Conservation (phyloP, 2,797 vertebrate genomes). For the Darevskia mixta region DNA sequence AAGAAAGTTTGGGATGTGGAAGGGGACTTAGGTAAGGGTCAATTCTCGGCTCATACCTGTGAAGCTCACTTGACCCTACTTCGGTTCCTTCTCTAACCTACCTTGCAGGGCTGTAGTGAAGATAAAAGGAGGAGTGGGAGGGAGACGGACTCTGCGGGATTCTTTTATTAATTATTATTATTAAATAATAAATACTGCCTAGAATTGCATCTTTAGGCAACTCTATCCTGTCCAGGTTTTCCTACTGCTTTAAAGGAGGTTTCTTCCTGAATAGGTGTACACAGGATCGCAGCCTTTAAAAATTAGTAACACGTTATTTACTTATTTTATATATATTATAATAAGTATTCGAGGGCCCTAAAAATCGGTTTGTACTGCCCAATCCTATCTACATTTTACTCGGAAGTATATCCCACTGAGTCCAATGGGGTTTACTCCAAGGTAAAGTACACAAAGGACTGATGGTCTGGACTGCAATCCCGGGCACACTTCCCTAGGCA, state of each 20-base stretch:
- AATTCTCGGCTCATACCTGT: not conserved
- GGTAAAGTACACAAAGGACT: not conserved
- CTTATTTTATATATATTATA: too few species aligned
- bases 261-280: not conserved
- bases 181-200: not conserved
- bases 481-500: not conserved
- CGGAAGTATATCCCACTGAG: not conserved
- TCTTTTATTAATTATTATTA: not conserved
- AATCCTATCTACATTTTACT: not conserved
- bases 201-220: not conserved
- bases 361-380: not conserved
- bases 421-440: not conserved
- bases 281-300: not conserved
- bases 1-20: too few species aligned
- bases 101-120: not conserved
- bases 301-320: not conserved
- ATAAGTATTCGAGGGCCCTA: not conserved
- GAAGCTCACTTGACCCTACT: not conserved
- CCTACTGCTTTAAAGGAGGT: too few species aligned
- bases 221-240: not conserved
- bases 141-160: not conserved
- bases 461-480: not conserved
- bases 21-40: not conserved
- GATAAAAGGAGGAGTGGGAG: not conserved
- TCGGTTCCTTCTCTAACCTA: not conserved